phyloP scores from a whole-genome alignment of 2,797 vertebrate genomes.

The Propithecus deckenii region DNA sequence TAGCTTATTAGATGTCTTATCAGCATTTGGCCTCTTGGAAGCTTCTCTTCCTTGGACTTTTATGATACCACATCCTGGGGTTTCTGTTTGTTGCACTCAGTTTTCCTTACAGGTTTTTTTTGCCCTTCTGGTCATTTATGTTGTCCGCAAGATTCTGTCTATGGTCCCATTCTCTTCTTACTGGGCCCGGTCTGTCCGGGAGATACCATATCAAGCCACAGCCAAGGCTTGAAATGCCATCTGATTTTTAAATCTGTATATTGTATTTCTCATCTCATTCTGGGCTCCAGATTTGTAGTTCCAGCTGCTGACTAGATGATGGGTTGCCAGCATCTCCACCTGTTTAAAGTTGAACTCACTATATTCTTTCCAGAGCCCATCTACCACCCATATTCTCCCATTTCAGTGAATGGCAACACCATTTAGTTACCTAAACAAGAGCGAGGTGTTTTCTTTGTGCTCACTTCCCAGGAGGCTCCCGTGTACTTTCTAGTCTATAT shows the following conservation, averaged over 20 bases:
- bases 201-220: neutral
- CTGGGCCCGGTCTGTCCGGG: neutral
- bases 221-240: neutral
- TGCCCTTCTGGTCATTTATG: neutral
- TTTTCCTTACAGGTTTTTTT: neutral
- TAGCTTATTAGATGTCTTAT: neutral
- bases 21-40: neutral
- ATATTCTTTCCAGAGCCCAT: neutral
- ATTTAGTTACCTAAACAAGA: neutral
- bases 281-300: neutral
- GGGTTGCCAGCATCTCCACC: neutral
- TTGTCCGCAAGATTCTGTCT: neutral
- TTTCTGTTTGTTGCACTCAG: neutral
- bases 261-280: conserved; percentile 19
- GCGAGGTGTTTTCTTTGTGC: neutral
- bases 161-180: neutral
- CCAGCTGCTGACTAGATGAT: neutral
- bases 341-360: neutral
- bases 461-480: neutral
- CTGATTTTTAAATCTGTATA: conserved; percentile 17
- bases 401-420: neutral
- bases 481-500: neutral
- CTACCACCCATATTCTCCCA: neutral
- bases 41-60: neutral
- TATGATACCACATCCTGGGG: neutral